Base-by-base conservation (phyloP, 2,113 vertebrate species). In the Ursus arctos region DNA sequence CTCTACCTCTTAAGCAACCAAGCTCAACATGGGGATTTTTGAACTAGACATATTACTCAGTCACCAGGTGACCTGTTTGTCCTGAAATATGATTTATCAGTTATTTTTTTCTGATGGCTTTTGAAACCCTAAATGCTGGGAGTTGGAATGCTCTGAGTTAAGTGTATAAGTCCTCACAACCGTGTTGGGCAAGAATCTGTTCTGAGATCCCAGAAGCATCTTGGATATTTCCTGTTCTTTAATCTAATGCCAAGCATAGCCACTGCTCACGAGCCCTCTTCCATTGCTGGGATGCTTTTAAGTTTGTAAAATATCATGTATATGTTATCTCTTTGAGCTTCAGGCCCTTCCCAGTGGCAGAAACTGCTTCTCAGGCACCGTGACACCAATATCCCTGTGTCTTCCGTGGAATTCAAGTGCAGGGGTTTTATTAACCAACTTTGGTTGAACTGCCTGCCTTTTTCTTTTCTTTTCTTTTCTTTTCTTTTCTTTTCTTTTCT, bases 211-310 rank as follows among this genome's bases (percentile, higher is more conserved):
- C 65, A 21, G 76, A 93, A 82, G 33, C 59, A 92, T 69, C 53
- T 88, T 95, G 43, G 53, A 53, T 96, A 76, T 80, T 94, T 94
- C 43, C 63, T 88, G 49, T 93, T 91, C 72, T 97, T 98, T 96
- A 67, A 97, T 71, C 53, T 36, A 69, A 6, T 59, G 93, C 79
- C 69, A 96, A 7, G 31, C 61, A 31, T 85, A 65, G 81, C 51
- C 53, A 61, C 67, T 67, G 51, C 51, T 47, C 24, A 33, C n/a
- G 40, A 36, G 15, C 69, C 43, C 16, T 40, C 8, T 91, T 95
- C 82, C 77, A 49, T n/a, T 77, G 47, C 28, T 61, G 12, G 11
- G 65, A 72, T 93, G 26, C 72, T 74, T 85, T 92, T 11, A 77
- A 57, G 11, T 94, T 97, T 89, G 72, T 83, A 71, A 76, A 92